Evolutionary conservation across 2,888 invertebrate species (phyloP), one percentile per base, ranked within the genome.

Genomic region (Norana najaformis): DNA sequence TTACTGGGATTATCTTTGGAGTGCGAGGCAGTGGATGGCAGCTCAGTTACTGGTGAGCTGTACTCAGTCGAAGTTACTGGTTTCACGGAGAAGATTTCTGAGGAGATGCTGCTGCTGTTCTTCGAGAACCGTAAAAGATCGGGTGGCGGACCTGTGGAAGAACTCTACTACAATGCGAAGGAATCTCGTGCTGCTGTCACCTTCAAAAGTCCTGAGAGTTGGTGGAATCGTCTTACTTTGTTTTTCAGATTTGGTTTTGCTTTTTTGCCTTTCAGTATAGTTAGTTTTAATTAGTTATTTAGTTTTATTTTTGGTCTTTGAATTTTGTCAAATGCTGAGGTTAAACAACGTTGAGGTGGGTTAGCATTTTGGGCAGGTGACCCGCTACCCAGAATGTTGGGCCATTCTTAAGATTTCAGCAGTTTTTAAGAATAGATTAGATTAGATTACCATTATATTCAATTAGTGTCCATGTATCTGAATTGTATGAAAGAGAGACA

Each of bases 51-150:
- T 5, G 34, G 36, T 14, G 36, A 35, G 18, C 37, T 37, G 85
- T 85, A 37, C 36, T 35, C 85, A 14, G 37, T 85, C 85, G 85
- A 85, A 8, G 85, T 85, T 14, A 23, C 36, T 1, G 35, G 85
- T 8, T 85, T 35, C 85, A 37, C 36, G 4, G 85, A 35, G 13
- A 85, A 85, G 35, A 39, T 39, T 39, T 34, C 88, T 20, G 88
- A 89, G 39, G 89, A 90, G 30, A 88, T 90, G 88, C 69, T 90
- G 36, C 37, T 35, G 34, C 82, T 91, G 35, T 90, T 91, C 90
- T 91, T 91, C 47, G 91, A 91, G 88, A 91, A 91, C 82, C 39
- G 89, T 18, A 85, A 88, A 3, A n/a, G 88, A 36, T 90, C 90
- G 69, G 91, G 91, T 47, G 91, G 91, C 30, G 91, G 90, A 37